A percentile compares a stretch with the other conserved stretches of the same genome.
These are phyloP conservation scores for Tetanocera ferruginea DNA, from an alignment of 2,888 invertebrate species.

Conservation along the genomic window DNA sequence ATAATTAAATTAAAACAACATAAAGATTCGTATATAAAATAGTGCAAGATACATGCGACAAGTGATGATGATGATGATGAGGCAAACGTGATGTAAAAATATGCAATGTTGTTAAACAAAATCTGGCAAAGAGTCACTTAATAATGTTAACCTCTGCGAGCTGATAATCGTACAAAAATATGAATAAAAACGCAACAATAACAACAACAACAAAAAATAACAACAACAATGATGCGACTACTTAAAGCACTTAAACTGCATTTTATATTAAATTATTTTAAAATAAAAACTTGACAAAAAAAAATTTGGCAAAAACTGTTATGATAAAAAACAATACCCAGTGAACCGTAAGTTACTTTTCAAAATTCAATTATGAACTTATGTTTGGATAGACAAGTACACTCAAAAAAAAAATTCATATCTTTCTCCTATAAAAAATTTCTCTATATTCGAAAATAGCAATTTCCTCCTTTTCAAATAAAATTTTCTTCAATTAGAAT, in stretches of 20 bases:
- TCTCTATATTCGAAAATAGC: too few relatives aligned
- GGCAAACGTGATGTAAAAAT: too few relatives aligned
- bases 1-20: too few relatives aligned
- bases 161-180: background rate
- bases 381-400: too few relatives aligned
- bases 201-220: background rate
- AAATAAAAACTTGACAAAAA: background rate
- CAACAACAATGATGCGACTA: background rate
- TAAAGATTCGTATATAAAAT: background rate
- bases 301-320: background rate
- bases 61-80: too few relatives aligned
- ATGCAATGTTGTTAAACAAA: background rate
- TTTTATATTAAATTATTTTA: background rate
- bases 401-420: too few relatives aligned
- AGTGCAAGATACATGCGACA: background rate
- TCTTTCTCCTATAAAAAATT: too few relatives aligned
- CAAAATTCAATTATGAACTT: too few relatives aligned
- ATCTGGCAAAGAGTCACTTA: background rate
- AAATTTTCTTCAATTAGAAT: too few relatives aligned
- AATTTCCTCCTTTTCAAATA: too few relatives aligned
- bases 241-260: slow-evolving; percentile 5
- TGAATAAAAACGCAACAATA: background rate
- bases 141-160: background rate
- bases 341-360: too few relatives aligned
- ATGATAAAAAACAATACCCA: background rate